Evolutionary conservation across 2,888 invertebrate species (phyloP).

Genomic region (Hirtodrosophila duncani): DNA sequence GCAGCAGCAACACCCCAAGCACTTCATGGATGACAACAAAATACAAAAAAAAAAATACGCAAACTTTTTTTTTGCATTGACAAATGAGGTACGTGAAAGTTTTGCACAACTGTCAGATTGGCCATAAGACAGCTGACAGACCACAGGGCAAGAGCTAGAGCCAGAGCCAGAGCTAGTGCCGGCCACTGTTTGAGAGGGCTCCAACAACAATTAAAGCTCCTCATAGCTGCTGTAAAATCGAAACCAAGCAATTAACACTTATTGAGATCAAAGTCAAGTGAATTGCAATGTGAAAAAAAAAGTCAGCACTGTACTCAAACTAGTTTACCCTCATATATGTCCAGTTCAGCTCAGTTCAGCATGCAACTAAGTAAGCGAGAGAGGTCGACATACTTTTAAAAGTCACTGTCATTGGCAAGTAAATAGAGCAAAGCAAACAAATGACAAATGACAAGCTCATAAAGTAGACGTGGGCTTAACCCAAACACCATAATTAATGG

Average conservation of each 20-base stretch:
- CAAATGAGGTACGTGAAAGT: constrained; percentile 70
- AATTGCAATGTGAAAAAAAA: constrained; percentile 34
- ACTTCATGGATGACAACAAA: constrained; percentile 26
- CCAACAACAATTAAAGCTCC: too few species aligned
- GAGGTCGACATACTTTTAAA: constrained; percentile 57
- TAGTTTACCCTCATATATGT: constrained; percentile 48
- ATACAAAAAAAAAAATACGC: constrained; percentile 18
- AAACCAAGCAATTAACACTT: constrained; percentile 58
- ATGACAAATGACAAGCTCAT: constrained; percentile 17
- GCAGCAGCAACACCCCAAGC: constrained; percentile 13
- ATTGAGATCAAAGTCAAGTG: constrained; percentile 68
- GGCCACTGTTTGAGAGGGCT: too few species aligned
- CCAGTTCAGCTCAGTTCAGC: too few species aligned
- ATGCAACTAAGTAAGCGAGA: constrained; percentile 26
- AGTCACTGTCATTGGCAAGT: constrained; percentile 66
- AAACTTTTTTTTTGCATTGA: constrained; percentile 59
- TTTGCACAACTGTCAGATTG: constrained; percentile 35
- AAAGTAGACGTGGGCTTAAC: constrained; percentile 25
- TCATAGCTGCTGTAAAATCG: constrained; percentile 52
- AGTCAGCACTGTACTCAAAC: constrained; percentile 26
- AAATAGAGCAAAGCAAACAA: constrained; percentile 57
- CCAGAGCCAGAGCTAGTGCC: too few species aligned
- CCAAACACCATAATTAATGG: constrained; percentile 51
- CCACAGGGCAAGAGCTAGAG: too few species aligned
- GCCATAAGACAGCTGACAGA: too few species aligned